Base-by-base conservation (phyloP, 92 coral and sea anemone species). In the Plumapathes pennacea region DNA sequence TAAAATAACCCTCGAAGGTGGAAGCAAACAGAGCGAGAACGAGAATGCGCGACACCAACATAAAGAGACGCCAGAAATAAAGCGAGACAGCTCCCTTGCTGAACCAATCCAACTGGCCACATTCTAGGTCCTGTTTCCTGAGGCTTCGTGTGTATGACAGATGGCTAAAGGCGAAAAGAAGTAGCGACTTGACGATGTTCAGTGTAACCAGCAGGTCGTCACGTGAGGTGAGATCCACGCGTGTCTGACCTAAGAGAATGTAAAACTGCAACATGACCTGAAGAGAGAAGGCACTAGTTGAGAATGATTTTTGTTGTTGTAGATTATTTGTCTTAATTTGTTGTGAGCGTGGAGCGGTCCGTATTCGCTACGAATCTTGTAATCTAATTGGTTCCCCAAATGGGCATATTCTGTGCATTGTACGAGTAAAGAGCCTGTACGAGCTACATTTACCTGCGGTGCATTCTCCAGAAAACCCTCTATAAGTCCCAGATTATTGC, bases 1-100 rank as follows among this genome's bases (percentile, higher is more conserved):
- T 50, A 25, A 45, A 60, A 39, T 28, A 52, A 38, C 48, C 43
- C n/a, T n/a, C n/a, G 59, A 72, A 79, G 4, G 55, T 48, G 9
- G 75, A 79, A 8, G 85, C 85, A 41, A 79, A 79, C 14, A 71
- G 57, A 21, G 71, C 73, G 17, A 72, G 46, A 6, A 80, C 75
- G 18, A 79, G 33, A 38, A 72, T 62, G 14, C 85, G 69, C 13
- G 85, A 57, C 10, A 67, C 55, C 18, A 79, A 74, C 58, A 79
- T 38, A 24, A 66, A 79, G 32, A 71, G 45, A 1, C 80, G 73
- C 85, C 85, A 79, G 10, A 50, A 3, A 22, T 46, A 71, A 13
- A 25, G 60, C 24, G 49, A 33, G 29, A 71, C 4, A 4, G 71
- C 25, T 5, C 51, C 61, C 12, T 40, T 11, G 11, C 73, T 66